Conservation (phyloP, 2,797 vertebrate species). For the Spondyliosoma cantharus region DNA sequence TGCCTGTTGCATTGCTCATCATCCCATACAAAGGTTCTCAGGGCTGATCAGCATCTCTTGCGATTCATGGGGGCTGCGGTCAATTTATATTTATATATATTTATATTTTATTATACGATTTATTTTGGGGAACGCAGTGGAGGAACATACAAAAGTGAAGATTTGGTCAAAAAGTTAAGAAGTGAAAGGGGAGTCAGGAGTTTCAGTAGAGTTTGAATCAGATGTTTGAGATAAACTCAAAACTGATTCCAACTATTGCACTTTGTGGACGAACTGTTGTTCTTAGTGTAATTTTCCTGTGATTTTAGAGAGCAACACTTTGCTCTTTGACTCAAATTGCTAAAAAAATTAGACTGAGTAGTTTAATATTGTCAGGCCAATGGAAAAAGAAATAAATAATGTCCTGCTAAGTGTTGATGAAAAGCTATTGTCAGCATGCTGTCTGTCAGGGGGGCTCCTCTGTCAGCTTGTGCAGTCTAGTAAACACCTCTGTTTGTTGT, state of each 20-base stretch:
- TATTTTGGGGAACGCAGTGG: neutral
- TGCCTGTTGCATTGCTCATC: slow-evolving; percentile 1
- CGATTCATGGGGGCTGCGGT: neutral
- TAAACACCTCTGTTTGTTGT: slow-evolving; percentile 70
- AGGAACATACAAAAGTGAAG: neutral
- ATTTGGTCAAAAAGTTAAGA: neutral
- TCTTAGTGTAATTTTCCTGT: neutral
- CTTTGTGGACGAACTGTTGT: neutral
- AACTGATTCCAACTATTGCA: neutral
- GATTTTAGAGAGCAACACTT: slow-evolving; percentile 12
- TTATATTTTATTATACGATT: neutral
- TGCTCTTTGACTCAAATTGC: neutral
- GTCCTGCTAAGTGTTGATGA: slow-evolving; percentile 62
- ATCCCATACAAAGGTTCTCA: neutral
- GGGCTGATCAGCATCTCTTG: neutral
- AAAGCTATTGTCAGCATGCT: slow-evolving; percentile 53
- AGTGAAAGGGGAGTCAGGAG: neutral
- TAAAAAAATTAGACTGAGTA: slow-evolving; percentile 36
- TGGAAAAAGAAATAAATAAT: slow-evolving; percentile 41
- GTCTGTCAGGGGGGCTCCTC: slow-evolving; percentile 51
- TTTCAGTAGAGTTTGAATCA: neutral
- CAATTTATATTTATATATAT: neutral
- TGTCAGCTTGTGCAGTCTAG: slow-evolving; percentile 60
- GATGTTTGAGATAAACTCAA: neutral
- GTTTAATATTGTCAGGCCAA: slow-evolving; percentile 51